Base-by-base conservation (phyloP, 2,888 invertebrate genomes). In the Athetis lepigone region DNA sequence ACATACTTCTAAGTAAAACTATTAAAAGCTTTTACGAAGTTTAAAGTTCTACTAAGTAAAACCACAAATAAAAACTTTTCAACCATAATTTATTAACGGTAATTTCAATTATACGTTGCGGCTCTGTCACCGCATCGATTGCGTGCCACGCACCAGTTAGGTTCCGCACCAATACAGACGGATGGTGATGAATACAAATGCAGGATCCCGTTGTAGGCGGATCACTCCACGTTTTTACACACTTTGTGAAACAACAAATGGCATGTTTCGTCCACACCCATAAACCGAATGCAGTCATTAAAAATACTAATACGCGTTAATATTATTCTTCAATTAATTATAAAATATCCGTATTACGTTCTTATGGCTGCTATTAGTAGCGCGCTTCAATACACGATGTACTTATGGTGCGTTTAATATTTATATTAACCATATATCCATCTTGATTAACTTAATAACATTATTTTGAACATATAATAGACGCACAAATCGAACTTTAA, bases 201-300 rank as follows among this genome's bases (percentile, higher is more conserved):
- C 79, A 72, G 72, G 70, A 75, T 68, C 62, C 70, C 62, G 55
- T 63, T 60, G 81, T 72, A 81, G 89, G 91, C 84, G 90, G 87
- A 78, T 80, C 82, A 56, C 72, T 61, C 67, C 27, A 72, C 39
- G 79, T 88, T 90, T 90, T 91, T 88, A 86, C 79, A 77, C 85
- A 79, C 83, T 85, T 85, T 86, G 80, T 85, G 74, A 72, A 85
- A 82, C 82, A 85, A 88, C 87, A 89, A 88, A 88, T 86, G 88
- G 85, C 84, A 74, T 77, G 80, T 78, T 83, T 76, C 64, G 67
- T 78, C 66, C 82, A 83, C 90, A 85, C 89, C 89, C 85, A 84
- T 81, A 58, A 79, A 69, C 76, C 80, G 77, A 85, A 82, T 67
- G 80, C 77, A 81, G 71, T 85, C 83, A 89, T 88, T 88, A 86